phyloP scores from a whole-genome alignment of 1,140 invertebrate species.

The Cepaea nemoralis region DNA sequence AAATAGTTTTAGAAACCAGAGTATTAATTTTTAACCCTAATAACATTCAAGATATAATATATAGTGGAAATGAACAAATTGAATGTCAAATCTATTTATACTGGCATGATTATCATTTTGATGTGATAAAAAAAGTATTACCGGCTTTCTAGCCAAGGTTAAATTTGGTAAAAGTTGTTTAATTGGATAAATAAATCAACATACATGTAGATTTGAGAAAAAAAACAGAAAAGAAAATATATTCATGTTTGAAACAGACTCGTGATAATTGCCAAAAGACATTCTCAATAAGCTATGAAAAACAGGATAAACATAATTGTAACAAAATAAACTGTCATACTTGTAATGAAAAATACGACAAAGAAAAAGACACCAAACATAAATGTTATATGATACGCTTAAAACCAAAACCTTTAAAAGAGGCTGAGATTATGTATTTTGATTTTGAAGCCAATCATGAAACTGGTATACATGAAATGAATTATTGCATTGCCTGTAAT shows the following conservation, averaged over 20 bases:
- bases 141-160: neutral
- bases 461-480: too few relatives aligned
- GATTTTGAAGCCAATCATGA: too few relatives aligned
- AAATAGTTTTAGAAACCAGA: neutral
- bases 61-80: neutral
- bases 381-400: too few relatives aligned
- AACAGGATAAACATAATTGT: conserved; percentile 2
- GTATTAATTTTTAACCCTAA: neutral
- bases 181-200: neutral
- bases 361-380: too few relatives aligned
- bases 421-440: too few relatives aligned
- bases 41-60: neutral
- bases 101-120: neutral
- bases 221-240: neutral
- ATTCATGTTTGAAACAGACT: too few relatives aligned
- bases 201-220: neutral
- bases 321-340: too few relatives aligned
- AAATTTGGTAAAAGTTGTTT: neutral
- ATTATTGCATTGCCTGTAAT: too few relatives aligned
- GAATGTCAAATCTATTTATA: conserved; percentile 1
- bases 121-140: neutral
- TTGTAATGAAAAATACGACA: too few relatives aligned
- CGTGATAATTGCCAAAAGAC: conserved; percentile 1
- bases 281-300: neutral
- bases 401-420: too few relatives aligned